phyloP scores from a whole-genome alignment of 2,888 invertebrate species.

The Megastigmus dorsalis region DNA sequence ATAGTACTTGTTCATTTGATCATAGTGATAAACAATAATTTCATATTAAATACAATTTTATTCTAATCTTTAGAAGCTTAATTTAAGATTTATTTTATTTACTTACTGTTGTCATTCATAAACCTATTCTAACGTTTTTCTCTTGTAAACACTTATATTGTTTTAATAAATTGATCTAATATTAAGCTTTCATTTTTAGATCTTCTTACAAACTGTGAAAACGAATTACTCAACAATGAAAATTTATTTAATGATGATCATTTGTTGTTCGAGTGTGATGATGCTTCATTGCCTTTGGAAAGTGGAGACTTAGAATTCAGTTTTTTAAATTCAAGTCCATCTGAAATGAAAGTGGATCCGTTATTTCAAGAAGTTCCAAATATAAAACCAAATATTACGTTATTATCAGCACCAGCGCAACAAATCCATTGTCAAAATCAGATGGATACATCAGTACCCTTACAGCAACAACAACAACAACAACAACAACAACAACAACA shows the following conservation, averaged over 20 bases:
- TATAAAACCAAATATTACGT: slow-evolving; percentile 58
- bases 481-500: slow-evolving; percentile 35
- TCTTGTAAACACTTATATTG: no score
- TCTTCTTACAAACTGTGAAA: slow-evolving; percentile 81
- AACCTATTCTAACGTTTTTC: no score
- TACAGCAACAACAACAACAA: slow-evolving; percentile 43
- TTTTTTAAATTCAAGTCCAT: slow-evolving; percentile 66
- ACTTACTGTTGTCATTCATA: no score
- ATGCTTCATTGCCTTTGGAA: slow-evolving; percentile 74
- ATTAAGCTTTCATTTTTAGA: slow-evolving; percentile 75
- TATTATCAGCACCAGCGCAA: slow-evolving; percentile 54
- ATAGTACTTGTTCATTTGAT: no score
- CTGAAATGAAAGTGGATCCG: slow-evolving; percentile 43
- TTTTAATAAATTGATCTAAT: no score
- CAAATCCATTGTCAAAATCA: no score
- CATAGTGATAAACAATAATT: no score
- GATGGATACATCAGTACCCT: no score
- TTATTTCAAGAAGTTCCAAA: slow-evolving; percentile 54
- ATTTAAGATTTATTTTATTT: no score
- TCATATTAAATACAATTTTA: no score
- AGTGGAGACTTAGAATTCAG: slow-evolving; percentile 72
- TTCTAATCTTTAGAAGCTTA: no score
- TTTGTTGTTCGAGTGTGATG: slow-evolving; percentile 75
- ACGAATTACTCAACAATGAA: slow-evolving; percentile 78
- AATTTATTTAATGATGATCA: slow-evolving; percentile 76